Base-by-base conservation (phyloP, 2,797 vertebrate species). In the Cephalopachus bancanus region DNA sequence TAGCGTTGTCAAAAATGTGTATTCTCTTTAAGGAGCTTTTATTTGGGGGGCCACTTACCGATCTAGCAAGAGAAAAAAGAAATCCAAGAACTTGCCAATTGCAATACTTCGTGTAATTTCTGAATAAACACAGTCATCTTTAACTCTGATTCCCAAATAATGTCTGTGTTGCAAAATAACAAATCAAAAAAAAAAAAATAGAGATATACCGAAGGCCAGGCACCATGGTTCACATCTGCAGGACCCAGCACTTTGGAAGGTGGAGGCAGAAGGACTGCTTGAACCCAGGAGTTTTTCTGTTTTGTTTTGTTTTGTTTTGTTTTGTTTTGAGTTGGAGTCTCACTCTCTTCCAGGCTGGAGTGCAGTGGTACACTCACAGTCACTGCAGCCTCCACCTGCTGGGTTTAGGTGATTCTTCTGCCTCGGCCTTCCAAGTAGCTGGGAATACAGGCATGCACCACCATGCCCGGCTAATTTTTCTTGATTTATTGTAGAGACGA, bases 11-110 rank as follows among this genome's bases (percentile, higher is more conserved):
- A 55, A 69, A 88, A 94, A 91, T 0, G 26, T 19, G 24, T 86
- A n/a, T 74, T 83, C 51, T 94, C 7, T 74, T 87, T 60, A 69
- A 92, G 76, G 19, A 75, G 92, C 44, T 94, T 79, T 88, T 91
- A 16, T 84, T 51, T 94, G 62, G 67, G 16, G 33, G 37, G 28
- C 26, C 71, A 64, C 22, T 91, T 83, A 62, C 91, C 80, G 86
- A 79, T 83, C 59, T 87, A 91, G 78, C 65, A 83, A 75, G 33
- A 87, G 53, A 91, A 93, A 93, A 69, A 37, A 37, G 3, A 94
- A 64, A 53, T 92, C 65, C 24, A 76, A 71, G 49, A 76, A n/a
- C 44, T 94, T 33, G 49, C 59, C 60, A 91, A 75, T 24, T 12
- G 83, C 53, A 74, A 64, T 20, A 33, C 2, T 94, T 80, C 74